phyloP scores from a whole-genome alignment of 2,113 vertebrate genomes.

The Pogonocichla stellata region DNA sequence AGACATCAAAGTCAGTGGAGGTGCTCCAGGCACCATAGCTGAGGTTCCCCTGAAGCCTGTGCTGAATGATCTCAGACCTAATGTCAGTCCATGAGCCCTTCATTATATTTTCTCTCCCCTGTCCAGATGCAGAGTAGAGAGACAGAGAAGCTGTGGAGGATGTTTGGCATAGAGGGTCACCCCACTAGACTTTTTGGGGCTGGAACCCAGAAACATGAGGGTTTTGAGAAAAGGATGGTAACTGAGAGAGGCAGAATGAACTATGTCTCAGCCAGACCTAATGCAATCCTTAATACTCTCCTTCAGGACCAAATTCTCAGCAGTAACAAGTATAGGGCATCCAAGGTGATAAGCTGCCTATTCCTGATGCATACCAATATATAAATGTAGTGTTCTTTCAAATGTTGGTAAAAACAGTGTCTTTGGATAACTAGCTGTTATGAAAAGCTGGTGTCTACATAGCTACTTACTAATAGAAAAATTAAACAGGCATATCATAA shows the following conservation, averaged over 20 bases:
- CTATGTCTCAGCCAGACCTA: not conserved
- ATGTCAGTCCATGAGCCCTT: not conserved
- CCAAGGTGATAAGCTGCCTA: not conserved
- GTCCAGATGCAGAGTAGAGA: not conserved
- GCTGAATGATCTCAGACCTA: not conserved
- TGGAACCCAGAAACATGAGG: not conserved
- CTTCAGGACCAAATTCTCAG: not conserved
- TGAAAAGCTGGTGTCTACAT: not conserved
- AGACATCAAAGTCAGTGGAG: not conserved
- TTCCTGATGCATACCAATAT: not conserved
- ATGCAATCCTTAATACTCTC: not conserved
- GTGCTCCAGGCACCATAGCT: not conserved
- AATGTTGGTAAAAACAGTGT: not conserved
- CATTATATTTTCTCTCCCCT: not conserved
- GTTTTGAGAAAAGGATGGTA: not conserved
- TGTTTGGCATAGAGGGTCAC: not conserved
- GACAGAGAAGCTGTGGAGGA: not conserved
- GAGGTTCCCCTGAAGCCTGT: not conserved
- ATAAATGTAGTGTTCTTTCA: not conserved
- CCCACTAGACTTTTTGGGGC: not conserved
- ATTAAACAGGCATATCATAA: not conserved
- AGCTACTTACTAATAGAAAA: not conserved
- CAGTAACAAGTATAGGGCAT: not conserved
- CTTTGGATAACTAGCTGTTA: not conserved
- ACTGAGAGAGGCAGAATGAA: rapidly evolving